phyloP scores from a whole-genome alignment of 2,797 vertebrate genomes.

The Falco peregrinus region DNA sequence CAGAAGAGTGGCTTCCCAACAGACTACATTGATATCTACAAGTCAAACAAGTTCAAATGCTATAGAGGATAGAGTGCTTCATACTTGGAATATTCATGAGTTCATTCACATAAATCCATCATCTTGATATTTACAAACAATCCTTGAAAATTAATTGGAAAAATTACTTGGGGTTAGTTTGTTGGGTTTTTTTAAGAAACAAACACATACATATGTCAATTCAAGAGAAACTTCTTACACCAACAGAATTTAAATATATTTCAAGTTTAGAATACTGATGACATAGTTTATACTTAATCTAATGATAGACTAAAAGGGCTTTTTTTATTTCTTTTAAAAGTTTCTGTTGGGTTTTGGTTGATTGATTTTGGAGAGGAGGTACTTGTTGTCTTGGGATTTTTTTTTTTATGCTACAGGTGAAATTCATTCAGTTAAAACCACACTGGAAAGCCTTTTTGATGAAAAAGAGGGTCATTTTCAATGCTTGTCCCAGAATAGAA shows the following conservation, averaged over 20 bases:
- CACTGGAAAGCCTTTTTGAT: neutral
- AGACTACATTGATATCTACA: constrained; percentile 23
- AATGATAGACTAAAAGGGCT: neutral
- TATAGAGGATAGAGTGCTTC: neutral
- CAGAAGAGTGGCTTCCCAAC: constrained; percentile 2
- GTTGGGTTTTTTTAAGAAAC: neutral
- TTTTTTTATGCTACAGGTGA: neutral
- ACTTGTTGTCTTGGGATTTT: neutral
- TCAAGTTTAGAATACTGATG: neutral
- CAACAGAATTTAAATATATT: neutral
- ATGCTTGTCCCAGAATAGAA: neutral
- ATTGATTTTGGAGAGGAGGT: neutral
- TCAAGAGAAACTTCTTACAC: neutral
- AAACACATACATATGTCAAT: neutral
- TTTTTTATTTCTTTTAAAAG: neutral
- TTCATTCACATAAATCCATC: constrained; percentile 19
- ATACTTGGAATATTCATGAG: constrained; percentile 20
- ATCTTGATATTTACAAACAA: constrained; percentile 11
- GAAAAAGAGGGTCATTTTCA: neutral
- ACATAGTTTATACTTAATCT: neutral
- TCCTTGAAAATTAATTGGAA: neutral
- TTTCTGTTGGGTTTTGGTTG: accelerated
- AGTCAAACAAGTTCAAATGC: constrained; percentile 41
- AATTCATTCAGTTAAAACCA: neutral
- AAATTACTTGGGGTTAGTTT: neutral